Evolutionary conservation across 2,888 invertebrate genomes (phyloP), one percentile per base, ranked within the genome.

Genomic region (Acholoe squamosa): DNA sequence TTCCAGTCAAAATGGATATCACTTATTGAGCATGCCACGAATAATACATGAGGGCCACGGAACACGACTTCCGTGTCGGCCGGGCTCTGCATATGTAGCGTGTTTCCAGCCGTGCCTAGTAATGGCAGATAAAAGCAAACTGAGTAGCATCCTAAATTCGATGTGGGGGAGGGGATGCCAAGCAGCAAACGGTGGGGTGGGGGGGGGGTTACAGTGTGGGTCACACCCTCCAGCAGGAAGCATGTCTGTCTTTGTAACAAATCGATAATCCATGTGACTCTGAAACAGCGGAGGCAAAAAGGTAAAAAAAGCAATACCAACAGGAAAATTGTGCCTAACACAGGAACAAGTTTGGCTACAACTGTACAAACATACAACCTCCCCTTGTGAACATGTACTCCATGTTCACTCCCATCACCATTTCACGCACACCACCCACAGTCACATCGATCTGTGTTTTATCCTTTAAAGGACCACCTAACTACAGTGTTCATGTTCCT

Each of bases 71-170:
- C 71, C 71, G 71, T 71, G 71, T 71, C 71, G 19, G 71, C n/a
- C 25, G 71, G 71, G 28, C 71, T n/a, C n/a, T n/a, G 25, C 14
- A 25, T 28, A 28, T 71, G 71, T n/a, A n/a, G n/a, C 71, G 71
- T 71, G 71, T 71, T 61, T 71, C 28, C 22, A 28, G 25, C 71
- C 28, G 25, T 28, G 71, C 71, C 71, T 28, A 71, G 71, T 71
- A 71, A 71, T 71, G 71, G 71, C 71, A 28, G 71, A 71, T 71
- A 71, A 71, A 71, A 71, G 71, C 71, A 71, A 71, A 71, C 71
- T 71, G 71, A 71, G 71, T 71, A 71, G 71, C 71, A 71, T 71
- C 71, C 71, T 71, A 71, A 71, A 71, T 28, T 28, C 3, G 28
- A 61, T n/a, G 61, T 10, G 43, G 43, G 43, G 43, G 43, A 43